A percentile compares a stretch with the other conserved stretches of the same genome.
phyloP scores from a whole-genome alignment of 2,113 vertebrate species.

The Notarius lentiginosus region DNA sequence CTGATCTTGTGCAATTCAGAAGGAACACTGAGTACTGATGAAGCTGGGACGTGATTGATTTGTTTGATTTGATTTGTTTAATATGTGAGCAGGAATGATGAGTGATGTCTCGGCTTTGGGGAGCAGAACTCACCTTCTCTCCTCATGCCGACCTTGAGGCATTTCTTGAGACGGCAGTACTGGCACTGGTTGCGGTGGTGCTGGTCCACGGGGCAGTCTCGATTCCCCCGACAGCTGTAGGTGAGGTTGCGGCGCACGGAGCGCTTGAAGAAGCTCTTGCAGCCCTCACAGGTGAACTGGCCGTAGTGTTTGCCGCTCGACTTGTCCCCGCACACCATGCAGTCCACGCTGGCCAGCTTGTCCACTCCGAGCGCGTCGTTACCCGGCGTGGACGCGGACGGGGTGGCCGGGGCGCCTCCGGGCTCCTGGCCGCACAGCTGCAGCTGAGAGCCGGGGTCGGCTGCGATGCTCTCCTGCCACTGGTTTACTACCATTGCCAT shows the following conservation, averaged over 20 bases:
- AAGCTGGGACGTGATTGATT: background rate
- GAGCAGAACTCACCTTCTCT: slow-evolving; percentile 74
- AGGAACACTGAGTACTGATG: background rate
- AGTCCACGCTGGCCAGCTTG: slow-evolving; percentile 80
- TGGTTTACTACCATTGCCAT: slow-evolving; percentile 86
- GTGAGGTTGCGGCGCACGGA: slow-evolving; percentile 83
- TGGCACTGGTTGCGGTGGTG: slow-evolving; percentile 86
- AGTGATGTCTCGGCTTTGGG: background rate
- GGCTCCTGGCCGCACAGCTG: slow-evolving; percentile 79
- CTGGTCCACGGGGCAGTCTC: slow-evolving; percentile 85
- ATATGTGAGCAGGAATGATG: background rate
- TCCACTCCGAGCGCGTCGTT: slow-evolving; percentile 78
- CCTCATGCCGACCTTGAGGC: slow-evolving; percentile 84
- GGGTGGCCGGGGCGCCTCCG: slow-evolving; percentile 75
- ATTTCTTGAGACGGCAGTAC: slow-evolving; percentile 85
- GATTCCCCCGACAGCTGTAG: slow-evolving; percentile 83
- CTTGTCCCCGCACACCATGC: slow-evolving; percentile 86
- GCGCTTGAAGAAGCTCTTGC: slow-evolving; percentile 89
- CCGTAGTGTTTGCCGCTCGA: slow-evolving; percentile 86
- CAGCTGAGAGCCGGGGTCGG: slow-evolving; percentile 76
- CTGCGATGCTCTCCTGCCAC: slow-evolving; percentile 82
- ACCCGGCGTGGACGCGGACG: slow-evolving; percentile 75
- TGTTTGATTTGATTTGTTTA: background rate
- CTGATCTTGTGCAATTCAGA: background rate
- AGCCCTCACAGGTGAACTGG: slow-evolving; percentile 85